Percentiles rank a stretch among this genome's conserved stretches.
Evolutionary conservation across 2,888 invertebrate genomes (phyloP).

Genomic region (Volucella inflata): DNA sequence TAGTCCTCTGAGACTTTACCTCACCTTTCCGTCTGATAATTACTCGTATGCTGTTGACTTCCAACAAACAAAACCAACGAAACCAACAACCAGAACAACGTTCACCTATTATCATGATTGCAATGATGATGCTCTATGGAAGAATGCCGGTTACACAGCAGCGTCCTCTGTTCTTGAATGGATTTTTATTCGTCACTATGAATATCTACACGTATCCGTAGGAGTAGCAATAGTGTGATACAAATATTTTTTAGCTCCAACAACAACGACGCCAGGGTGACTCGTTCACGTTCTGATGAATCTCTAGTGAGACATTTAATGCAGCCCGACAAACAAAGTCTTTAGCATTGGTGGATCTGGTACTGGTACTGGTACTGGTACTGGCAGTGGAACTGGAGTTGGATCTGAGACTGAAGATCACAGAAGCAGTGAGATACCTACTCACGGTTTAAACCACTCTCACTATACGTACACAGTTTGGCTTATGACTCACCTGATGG

Average conservation of each 20-base stretch:
- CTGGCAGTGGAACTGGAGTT: not conserved
- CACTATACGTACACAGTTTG: conserved; percentile 30
- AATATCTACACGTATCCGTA: conserved; percentile 26
- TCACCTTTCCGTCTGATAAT: conserved; percentile 15
- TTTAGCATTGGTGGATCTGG: conserved; percentile 9
- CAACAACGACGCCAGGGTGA: conserved; percentile 43
- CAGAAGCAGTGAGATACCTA: conserved; percentile 1
- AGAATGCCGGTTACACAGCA: conserved; percentile 38
- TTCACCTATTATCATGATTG: not conserved
- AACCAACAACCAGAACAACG: conserved; percentile 9
- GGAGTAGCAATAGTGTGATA: not conserved
- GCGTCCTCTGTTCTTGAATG: conserved; percentile 32
- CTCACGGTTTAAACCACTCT: conserved; percentile 20
- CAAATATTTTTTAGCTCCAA: conserved; percentile 17
- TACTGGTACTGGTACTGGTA: conserved; percentile 9
- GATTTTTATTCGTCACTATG: conserved; percentile 55
- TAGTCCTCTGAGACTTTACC: conserved; percentile 8
- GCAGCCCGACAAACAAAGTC: conserved; percentile 57
- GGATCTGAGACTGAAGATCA: no score
- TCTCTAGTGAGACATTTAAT: conserved; percentile 57
- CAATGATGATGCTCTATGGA: conserved; percentile 39
- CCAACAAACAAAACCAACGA: conserved; percentile 33
- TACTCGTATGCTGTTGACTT: conserved; percentile 34
- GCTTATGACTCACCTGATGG: conserved; percentile 43
- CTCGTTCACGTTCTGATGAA: conserved; percentile 62